Evolutionary conservation across 2,888 invertebrate genomes (phyloP), one percentile per base, ranked within the genome.

Genomic region (Phalangium opilio): DNA sequence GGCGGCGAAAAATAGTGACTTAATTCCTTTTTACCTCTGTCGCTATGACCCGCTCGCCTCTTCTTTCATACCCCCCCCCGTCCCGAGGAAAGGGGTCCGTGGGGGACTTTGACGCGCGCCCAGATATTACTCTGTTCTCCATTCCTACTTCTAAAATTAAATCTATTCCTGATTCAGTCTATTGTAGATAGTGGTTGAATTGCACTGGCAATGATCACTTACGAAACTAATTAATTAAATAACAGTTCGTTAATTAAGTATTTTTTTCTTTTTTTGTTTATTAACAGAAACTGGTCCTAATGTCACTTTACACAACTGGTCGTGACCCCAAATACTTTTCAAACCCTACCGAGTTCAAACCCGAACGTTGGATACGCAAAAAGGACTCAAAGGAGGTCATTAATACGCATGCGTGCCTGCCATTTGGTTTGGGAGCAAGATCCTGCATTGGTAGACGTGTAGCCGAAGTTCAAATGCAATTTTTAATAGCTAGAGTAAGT

Each of bases 261-360:
- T 48, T 14, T 41, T 49, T 45, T 48, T 14, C 42, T 49, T 45
- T 48, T 54, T 52, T 27, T 44, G n/a, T n/a, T 52, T 47, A 19
- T 42, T 69, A 71, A 10, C 72, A 87, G 81, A 82, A 83, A 44
- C 70, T 86, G 56, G 70, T 90, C 10, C 70, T 87, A 49, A 72
- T 89, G 59, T 90, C 89, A 17, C 73, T 89, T 45, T 91, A 83
- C 63, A 82, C 87, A 40, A 81, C 83, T 55, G 81, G 89, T 2
- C 73, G 86, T 45, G 77, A 83, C 64, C 68, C 74, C 2, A 63
- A 67, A 14, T 75, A 80, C 63, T 89, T 85, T 64, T 71, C 74
- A 33, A 62, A 75, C 44, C 78, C 87, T 10, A 62, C 76, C 34
- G 60, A 68, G 51, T 84, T 87, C 60, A 62, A 73, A 52, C 87